A percentile compares a stretch with the other conserved stretches of the same genome.
Evolutionary conservation across 1,140 invertebrate genomes (phyloP).

Genomic region (Drosophila bocqueti): DNA sequence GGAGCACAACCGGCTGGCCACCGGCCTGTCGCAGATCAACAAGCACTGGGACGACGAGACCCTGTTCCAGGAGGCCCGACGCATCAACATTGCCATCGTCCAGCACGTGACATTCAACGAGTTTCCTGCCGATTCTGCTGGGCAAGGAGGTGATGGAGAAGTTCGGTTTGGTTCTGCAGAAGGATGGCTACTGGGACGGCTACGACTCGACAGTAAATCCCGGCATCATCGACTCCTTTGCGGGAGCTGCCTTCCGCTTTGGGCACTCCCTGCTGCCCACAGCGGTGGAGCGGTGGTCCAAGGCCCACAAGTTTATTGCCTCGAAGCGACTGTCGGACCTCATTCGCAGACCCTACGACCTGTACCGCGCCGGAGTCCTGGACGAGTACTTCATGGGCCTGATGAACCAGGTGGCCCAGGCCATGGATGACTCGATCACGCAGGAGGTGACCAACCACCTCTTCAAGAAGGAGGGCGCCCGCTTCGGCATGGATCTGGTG

Average conservation of each 20-base stretch:
- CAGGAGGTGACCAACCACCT: slow-evolving; percentile 96
- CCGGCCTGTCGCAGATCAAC: slow-evolving; percentile 91
- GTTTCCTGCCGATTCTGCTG: slow-evolving; percentile 96
- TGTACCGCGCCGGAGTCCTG: slow-evolving; percentile 95
- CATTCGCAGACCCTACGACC: slow-evolving; percentile 94
- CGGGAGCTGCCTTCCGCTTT: slow-evolving; percentile 95
- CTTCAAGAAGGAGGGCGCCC: slow-evolving; percentile 94
- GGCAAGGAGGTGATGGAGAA: slow-evolving; percentile 97
- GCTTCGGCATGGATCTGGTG: slow-evolving; percentile 96
- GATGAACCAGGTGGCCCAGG: slow-evolving; percentile 97
- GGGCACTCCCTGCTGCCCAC: slow-evolving; percentile 95
- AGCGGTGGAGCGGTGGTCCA: slow-evolving; percentile 95
- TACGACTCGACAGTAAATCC: slow-evolving; percentile 94
- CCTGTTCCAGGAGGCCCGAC: slow-evolving; percentile 95
- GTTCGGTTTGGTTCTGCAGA: slow-evolving; percentile 93
- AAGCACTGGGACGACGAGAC: slow-evolving; percentile 98
- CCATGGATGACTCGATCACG: slow-evolving; percentile 97
- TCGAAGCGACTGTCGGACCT: slow-evolving; percentile 95
- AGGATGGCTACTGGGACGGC: slow-evolving; percentile 95
- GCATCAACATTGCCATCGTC: slow-evolving; percentile 95
- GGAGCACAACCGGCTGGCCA: slow-evolving; percentile 94
- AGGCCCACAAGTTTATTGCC: slow-evolving; percentile 96
- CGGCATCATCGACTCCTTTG: slow-evolving; percentile 94
- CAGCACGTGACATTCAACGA: slow-evolving; percentile 98
- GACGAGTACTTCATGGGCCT: slow-evolving; percentile 97